A percentile compares a stretch with the other conserved stretches of the same genome.
Conservation (phyloP, 64 coral and sea anemone species). For the Pachyseris speciosa region DNA sequence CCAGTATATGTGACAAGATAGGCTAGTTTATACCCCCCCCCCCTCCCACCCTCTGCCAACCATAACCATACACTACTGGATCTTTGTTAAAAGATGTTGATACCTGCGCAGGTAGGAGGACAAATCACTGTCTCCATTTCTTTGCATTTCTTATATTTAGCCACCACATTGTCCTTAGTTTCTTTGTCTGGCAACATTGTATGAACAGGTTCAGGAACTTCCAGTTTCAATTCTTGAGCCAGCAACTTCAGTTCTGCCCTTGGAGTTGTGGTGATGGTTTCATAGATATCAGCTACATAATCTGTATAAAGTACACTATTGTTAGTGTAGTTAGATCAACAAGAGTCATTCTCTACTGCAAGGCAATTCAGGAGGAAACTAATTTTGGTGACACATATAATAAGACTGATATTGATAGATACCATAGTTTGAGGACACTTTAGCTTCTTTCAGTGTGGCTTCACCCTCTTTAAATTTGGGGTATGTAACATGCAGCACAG, state of each 20-base stretch:
- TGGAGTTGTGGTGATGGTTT: background rate
- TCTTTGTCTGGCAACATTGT: background rate
- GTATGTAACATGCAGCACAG: background rate
- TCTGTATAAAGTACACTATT: background rate
- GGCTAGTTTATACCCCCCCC: too few relatives aligned
- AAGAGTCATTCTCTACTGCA: too few relatives aligned
- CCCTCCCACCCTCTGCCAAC: background rate
- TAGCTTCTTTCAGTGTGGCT: constrained; percentile 7
- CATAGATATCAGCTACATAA: background rate
- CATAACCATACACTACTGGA: too few relatives aligned
- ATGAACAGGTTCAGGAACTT: background rate
- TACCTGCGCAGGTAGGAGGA: constrained; percentile 14
- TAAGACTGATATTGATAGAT: background rate
- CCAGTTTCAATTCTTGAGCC: background rate
- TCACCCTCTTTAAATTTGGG: constrained; percentile 1
- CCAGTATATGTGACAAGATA: too few relatives aligned
- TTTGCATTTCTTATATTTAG: background rate
- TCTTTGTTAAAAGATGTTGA: background rate
- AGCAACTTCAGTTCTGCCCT: background rate
- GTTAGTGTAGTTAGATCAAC: too few relatives aligned
- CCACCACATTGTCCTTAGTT: background rate
- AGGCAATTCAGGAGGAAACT: background rate
- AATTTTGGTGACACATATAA: background rate
- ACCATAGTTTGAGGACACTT: constrained; percentile 22
- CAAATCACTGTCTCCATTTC: constrained; percentile 3